phyloP scores from a whole-genome alignment of 2,888 invertebrate genomes.

The Limnephilus rhombicus region DNA sequence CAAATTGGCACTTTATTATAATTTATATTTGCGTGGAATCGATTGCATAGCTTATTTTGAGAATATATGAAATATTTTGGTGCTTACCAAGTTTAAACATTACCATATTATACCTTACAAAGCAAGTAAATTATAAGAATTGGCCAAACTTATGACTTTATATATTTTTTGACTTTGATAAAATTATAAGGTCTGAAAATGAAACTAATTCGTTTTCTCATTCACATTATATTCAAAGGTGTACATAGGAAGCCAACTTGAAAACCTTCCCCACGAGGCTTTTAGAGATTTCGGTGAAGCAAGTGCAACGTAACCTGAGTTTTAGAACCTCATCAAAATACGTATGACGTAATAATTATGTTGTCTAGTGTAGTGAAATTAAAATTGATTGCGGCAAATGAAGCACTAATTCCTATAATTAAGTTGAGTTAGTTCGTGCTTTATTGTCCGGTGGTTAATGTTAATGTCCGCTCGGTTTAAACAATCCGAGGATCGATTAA shows the following conservation, averaged over 20 bases:
- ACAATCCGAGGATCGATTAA: not conserved
- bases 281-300: not conserved
- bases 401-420: slow-evolving; percentile 39
- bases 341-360: slow-evolving; percentile 31
- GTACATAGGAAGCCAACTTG: not conserved
- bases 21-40: no score
- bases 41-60: no score
- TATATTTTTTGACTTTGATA: no score
- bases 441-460: slow-evolving; percentile 8
- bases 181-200: not conserved
- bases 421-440: not conserved
- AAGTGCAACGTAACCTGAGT: not conserved
- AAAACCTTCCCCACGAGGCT: not conserved
- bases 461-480: not conserved
- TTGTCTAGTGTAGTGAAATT: not conserved
- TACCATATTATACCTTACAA: no score
- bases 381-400: slow-evolving; percentile 25
- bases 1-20: no score
- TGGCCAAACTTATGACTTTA: no score
- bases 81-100: no score
- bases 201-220: not conserved
- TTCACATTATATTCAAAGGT: not conserved
- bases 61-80: no score
- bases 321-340: not conserved
- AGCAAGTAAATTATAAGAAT: no score